Conservation (phyloP, 2,113 vertebrate species). For the Chaetodon auriga region DNA sequence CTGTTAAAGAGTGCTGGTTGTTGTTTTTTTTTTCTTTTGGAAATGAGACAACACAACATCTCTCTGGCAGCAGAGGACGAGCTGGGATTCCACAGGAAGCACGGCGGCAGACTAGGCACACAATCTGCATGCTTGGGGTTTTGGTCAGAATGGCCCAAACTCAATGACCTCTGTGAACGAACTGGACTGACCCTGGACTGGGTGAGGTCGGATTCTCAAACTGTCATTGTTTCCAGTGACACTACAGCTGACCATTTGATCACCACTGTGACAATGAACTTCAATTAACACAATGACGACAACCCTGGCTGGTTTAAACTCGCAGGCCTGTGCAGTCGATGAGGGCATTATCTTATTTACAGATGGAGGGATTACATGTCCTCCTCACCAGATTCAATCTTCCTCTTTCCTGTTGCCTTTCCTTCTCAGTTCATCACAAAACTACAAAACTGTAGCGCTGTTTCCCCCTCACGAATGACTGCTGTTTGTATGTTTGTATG, state of each 20-base stretch:
- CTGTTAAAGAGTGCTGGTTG: neutral
- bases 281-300: slow-evolving; percentile 15
- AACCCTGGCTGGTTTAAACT: neutral
- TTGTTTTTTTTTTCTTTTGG: neutral
- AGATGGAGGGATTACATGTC: neutral
- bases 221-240: slow-evolving; percentile 26
- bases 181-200: neutral
- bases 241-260: slow-evolving; percentile 30
- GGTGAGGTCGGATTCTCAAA: slow-evolving; percentile 23
- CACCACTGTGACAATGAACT: slow-evolving; percentile 12
- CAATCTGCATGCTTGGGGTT: neutral
- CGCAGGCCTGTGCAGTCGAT: neutral
- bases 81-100: neutral
- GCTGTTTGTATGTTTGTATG: neutral
- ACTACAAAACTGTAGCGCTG: too few species aligned
- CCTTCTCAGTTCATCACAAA: neutral
- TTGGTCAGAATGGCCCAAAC: neutral
- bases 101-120: neutral
- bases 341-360: neutral
- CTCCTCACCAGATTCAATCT: neutral
- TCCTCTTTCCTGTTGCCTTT: neutral
- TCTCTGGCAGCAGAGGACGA: neutral
- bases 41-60: neutral
- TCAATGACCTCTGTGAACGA: neutral
- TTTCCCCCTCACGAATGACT: neutral